phyloP scores from a whole-genome alignment of 2,113 vertebrate genomes.

The Bos indicus region DNA sequence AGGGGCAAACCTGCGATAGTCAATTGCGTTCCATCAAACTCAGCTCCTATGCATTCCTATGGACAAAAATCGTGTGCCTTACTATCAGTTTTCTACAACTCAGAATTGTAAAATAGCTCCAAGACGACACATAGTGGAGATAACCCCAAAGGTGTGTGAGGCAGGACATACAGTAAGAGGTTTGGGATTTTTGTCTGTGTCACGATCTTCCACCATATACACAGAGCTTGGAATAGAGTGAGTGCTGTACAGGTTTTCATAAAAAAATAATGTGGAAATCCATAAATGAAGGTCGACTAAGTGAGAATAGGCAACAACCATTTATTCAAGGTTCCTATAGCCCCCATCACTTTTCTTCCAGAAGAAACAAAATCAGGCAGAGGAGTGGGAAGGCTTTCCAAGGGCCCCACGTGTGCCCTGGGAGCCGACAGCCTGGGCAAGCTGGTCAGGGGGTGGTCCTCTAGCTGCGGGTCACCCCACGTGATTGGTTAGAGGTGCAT shows the following conservation, averaged over 20 bases:
- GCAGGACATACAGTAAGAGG: fast-evolving
- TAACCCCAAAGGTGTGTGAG: fast-evolving
- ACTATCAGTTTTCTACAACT: neutral
- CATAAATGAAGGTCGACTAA: neutral
- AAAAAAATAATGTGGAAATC: neutral
- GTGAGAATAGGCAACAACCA: neutral
- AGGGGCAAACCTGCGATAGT: fast-evolving
- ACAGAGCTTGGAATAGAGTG: fast-evolving
- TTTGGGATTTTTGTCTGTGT: neutral
- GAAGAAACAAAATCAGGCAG: neutral
- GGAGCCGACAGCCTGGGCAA: neutral
- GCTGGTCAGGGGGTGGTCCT: neutral
- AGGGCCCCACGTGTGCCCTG: fast-evolving
- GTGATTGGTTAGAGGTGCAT: neutral
- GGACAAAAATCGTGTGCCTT: neutral
- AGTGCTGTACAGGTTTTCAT: neutral
- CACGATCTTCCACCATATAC: neutral
- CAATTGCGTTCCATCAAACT: neutral
- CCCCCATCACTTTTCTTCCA: neutral
- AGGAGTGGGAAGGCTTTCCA: neutral
- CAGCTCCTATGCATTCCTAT: neutral
- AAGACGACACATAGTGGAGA: neutral
- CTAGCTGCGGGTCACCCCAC: fast-evolving
- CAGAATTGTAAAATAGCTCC: neutral
- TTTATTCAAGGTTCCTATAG: neutral